Evolutionary conservation across 2,113 vertebrate genomes (phyloP), one percentile per base, ranked within the genome.

Genomic region (Tetrao urogallus): DNA sequence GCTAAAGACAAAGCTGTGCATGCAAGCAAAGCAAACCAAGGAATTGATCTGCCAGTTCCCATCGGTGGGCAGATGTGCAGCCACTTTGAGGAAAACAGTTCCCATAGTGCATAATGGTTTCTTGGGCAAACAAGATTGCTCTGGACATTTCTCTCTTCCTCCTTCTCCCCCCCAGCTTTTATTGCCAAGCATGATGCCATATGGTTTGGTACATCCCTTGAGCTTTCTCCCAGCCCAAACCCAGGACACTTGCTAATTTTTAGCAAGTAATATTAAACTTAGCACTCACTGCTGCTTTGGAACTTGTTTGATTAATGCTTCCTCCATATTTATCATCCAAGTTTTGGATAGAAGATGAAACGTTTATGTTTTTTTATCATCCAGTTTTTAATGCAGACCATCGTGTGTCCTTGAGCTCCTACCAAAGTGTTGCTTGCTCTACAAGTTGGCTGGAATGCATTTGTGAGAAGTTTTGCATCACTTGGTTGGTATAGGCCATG

Each of bases 381-480:
- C 3, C 16, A 18, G 2, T 45, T 89, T 50, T 50, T 22, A 50
- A 34, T n/a, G 38, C 13, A 64, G 71, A 60, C 3, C 8, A 2
- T 13, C 8, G 21, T 17, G 4, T 24, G 4, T 36, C 28, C 20
- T 45, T 0, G 2, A 83, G n/a, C 11, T n/a, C 16, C 42, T 82
- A 6, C 17, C 69, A 18, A 42, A 91, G 7, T 27, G 28, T 52
- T 47, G 47, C 52, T 54, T 30, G n/a, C 32, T n/a, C 38, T 79
- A 19, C 43, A 67, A n/a, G 8, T 13, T 17, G 42, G 20, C 38
- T 71, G 42, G 8, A 4, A 0, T 2, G 36, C 45, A 7, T 25
- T 40, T 79, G 60, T 50, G 48, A 58, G 45, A 50, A 58, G 38
- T 9, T 50, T 50, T 50, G 48, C 22, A 50, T 50, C 48, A 24